Evolutionary conservation across 2,797 vertebrate species (phyloP), one percentile per base, ranked within the genome.

Genomic region (Ficedula albicollis): DNA sequence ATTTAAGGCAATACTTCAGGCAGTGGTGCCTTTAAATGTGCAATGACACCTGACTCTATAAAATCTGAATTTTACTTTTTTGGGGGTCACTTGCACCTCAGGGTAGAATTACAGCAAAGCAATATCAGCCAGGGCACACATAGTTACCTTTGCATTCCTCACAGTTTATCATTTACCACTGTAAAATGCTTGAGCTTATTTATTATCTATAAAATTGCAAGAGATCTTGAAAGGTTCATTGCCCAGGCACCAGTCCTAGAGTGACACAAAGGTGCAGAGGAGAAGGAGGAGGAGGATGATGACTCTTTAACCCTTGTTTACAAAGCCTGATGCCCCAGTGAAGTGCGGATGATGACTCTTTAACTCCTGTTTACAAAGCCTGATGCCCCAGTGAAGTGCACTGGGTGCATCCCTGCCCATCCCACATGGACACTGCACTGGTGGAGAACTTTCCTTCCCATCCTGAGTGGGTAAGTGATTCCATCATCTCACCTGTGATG

Each of bases 91-190:
- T 84, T 66, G n/a, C 49, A 21, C 19, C 29, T 48, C 74, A 62
- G 22, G 32, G 19, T 22, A 51, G 72, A 87, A 73, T 41, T 64
- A 34, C 20, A 86, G 49, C 1, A 6, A 74, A 48, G 46, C 30
- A 54, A 5, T 7, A n/a, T 26, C 34, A 74, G 36, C 20, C 2
- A 4, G 62, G 55, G 22, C 62, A 72, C 34, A 20, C 1, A 5
- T 0, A 46, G 44, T 55, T 68, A 70, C 38, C 27, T 78, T 51
- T 39, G 23, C 23, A 23, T 19, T 90, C 76, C 62, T 68, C 76
- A n/a, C 0, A 3, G 69, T 49, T 18, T n/a, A 59, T 36, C 3
- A 25, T 70, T 29, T 48, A 58, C 0, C 0, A 2, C 69, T 81
- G 15, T 49, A 75, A 90, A 81, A 49, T 0, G 0, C 21, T 41